Conservation (phyloP, 2,888 invertebrate species). For the Trichopoda pennipes region DNA sequence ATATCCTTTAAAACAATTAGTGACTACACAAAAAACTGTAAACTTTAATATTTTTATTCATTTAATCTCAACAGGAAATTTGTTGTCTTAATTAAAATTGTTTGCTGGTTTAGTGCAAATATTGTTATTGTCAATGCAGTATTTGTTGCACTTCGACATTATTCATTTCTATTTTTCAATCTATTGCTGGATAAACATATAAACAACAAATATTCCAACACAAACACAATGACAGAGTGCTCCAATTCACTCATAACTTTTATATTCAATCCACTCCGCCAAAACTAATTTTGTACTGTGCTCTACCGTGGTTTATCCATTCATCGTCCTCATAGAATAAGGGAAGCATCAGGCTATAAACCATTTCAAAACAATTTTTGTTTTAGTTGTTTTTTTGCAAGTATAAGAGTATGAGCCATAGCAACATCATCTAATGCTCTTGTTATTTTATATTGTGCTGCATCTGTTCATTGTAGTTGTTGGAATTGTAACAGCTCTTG, state of each 20-base stretch:
- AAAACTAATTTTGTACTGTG: slow-evolving; percentile 47
- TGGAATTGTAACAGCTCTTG: slow-evolving; percentile 35
- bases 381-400: not conserved
- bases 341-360: slow-evolving; percentile 2
- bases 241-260: slow-evolving; percentile 35
- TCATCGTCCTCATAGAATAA: slow-evolving; percentile 6
- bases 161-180: slow-evolving; percentile 76
- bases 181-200: slow-evolving; percentile 54
- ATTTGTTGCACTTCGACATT: slow-evolving; percentile 69
- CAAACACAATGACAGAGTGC: not conserved
- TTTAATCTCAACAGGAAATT: not conserved
- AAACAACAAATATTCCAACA: slow-evolving; percentile 49
- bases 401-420: slow-evolving; percentile 3
- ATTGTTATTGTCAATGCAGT: slow-evolving; percentile 67
- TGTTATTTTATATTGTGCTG: slow-evolving; percentile 36
- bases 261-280: slow-evolving; percentile 18
- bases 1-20: not conserved
- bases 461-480: slow-evolving; percentile 34
- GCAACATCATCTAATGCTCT: slow-evolving; percentile 49
- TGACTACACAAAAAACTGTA: not conserved
- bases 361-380: slow-evolving; percentile 46
- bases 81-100: slow-evolving; percentile 20
- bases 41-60: not conserved
- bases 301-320: slow-evolving; percentile 7
- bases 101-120: slow-evolving; percentile 48